Percentiles rank a stretch among this genome's conserved stretches.
Evolutionary conservation across 2,113 vertebrate genomes (phyloP).

Genomic region (Erinaceus europaeus): DNA sequence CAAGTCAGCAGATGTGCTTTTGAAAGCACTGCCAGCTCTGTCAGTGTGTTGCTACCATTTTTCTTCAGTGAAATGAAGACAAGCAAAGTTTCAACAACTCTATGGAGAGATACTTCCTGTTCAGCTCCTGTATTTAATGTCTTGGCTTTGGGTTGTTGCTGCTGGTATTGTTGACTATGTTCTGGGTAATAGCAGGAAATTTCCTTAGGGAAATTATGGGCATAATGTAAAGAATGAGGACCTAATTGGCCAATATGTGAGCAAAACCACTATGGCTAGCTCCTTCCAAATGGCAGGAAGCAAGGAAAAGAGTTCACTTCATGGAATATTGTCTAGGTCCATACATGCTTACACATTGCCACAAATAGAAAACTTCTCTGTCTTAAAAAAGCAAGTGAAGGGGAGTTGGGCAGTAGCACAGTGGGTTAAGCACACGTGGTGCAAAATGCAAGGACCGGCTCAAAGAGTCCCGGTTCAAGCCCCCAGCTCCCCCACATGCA

Average conservation of each 20-base stretch:
- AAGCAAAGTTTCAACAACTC: not conserved
- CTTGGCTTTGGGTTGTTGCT: not conserved
- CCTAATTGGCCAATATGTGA: slow-evolving; percentile 20
- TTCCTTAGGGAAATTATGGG: slow-evolving; percentile 35
- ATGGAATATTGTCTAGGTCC: not conserved
- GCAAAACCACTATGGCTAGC: not conserved
- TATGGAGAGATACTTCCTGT: not conserved
- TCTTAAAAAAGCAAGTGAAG: not conserved
- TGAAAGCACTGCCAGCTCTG: not conserved
- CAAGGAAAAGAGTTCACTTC: not conserved
- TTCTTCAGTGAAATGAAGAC: not conserved
- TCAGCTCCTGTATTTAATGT: not conserved
- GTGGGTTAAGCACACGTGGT: too few species aligned
- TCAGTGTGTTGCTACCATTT: not conserved
- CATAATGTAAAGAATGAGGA: not conserved
- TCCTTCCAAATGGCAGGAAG: not conserved
- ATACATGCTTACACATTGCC: not conserved
- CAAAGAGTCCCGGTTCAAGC: too few species aligned
- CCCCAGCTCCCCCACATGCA: too few species aligned
- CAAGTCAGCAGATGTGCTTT: not conserved
- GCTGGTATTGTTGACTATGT: slow-evolving; percentile 30
- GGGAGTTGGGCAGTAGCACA: not conserved
- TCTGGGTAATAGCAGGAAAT: not conserved
- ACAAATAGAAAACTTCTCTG: not conserved
- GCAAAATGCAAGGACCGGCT: too few species aligned